Conservation (phyloP, 1,140 invertebrate genomes). For the Delia radicum region DNA sequence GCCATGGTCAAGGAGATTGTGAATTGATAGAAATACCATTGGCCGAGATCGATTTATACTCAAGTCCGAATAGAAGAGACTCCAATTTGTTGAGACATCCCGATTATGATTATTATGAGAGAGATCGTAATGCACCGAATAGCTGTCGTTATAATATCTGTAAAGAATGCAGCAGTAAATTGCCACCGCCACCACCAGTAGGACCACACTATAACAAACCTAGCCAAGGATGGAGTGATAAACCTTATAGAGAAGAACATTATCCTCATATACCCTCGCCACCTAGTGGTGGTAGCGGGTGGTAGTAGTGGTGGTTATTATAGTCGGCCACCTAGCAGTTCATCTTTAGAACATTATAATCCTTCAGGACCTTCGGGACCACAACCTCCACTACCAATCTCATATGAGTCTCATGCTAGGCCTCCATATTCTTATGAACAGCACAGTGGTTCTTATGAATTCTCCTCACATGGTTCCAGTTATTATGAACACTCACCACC, state of each 20-base stretch:
- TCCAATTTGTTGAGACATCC: constrained; percentile 60
- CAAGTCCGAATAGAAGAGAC: constrained; percentile 47
- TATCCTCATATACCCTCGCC: constrained; percentile 22
- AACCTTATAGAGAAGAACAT: constrained; percentile 26
- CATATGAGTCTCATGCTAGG: constrained; percentile 26
- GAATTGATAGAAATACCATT: constrained; percentile 71
- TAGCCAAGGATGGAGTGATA: constrained; percentile 30
- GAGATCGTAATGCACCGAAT: constrained; percentile 62
- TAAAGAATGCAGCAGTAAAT: constrained; percentile 45
- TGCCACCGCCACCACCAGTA: constrained; percentile 20
- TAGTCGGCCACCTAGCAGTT: constrained; percentile 36
- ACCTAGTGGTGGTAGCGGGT: constrained; percentile 22
- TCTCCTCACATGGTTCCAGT: constrained; percentile 44
- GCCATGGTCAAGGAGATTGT: constrained; percentile 68
- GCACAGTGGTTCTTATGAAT: constrained; percentile 38
- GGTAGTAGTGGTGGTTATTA: constrained; percentile 29
- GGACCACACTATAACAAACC: constrained; percentile 48
- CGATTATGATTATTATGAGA: constrained; percentile 75
- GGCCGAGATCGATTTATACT: constrained; percentile 63
- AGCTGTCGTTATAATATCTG: constrained; percentile 53
- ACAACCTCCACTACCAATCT: constrained; percentile 22
- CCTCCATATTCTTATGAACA: constrained; percentile 18
- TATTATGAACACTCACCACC: constrained; percentile 48
- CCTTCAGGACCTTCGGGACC: constrained; percentile 44
- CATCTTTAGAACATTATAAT: constrained; percentile 50